These are phyloP conservation scores for Lasioglossum baleicum DNA, from an alignment of 1,140 invertebrate genomes.

Conservation along the genomic window DNA sequence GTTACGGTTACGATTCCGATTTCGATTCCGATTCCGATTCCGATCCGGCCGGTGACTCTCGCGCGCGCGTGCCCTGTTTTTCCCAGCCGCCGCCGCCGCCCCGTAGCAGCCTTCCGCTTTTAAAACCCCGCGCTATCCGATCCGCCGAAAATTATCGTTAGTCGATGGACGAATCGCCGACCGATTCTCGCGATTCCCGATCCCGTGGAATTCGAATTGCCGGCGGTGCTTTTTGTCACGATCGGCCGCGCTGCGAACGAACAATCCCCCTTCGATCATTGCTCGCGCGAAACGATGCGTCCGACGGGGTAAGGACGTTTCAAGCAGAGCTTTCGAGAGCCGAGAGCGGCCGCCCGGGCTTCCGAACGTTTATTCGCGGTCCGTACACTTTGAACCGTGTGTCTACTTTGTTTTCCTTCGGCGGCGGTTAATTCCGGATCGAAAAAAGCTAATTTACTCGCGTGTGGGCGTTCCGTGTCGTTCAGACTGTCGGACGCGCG, in stretches of 20 bases:
- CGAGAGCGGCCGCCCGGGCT: too few relatives aligned
- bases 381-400: too few relatives aligned
- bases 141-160: neutral
- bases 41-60: neutral
- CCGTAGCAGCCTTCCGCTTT: too few relatives aligned
- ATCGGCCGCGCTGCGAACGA: neutral
- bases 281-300: neutral
- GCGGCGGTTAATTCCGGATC: too few relatives aligned
- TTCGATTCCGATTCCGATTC: too few relatives aligned
- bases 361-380: too few relatives aligned
- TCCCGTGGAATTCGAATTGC: constrained; percentile 11
- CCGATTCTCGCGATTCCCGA: neutral
- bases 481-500: neutral
- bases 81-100: neutral
- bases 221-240: neutral
- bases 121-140: neutral
- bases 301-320: neutral
- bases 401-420: too few relatives aligned
- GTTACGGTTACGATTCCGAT: constrained; percentile 37
- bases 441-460: neutral
- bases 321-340: too few relatives aligned
- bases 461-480: neutral
- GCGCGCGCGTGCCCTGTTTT: neutral
- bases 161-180: neutral
- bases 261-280: neutral